Base-by-base conservation (phyloP, 2,113 vertebrate genomes). In the Callospermophilus lateralis region DNA sequence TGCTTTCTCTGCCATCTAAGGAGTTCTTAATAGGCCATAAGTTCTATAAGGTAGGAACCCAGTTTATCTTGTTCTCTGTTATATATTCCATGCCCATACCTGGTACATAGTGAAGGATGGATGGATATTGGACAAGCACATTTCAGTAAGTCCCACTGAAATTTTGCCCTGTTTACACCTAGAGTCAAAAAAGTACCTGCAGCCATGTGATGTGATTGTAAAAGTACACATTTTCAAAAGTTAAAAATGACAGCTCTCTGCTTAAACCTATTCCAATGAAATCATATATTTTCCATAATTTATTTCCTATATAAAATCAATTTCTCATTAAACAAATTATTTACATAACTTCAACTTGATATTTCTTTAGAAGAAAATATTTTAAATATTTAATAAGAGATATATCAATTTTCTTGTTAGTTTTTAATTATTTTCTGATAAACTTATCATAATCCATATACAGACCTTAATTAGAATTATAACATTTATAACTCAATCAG, bases 351-450 rank as follows among this genome's bases (percentile, higher is more conserved):
- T 89, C 26, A 79, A 83, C 48, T 73, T 73, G 28, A 3, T 86
- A 80, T 94, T 80, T 90, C 70, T 73, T 88, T 87, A 63, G 61
- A n/a, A 80, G 55, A 48, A 79, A 86, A 86, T 3, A n/a, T 51
- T 94, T 67, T 16, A 22, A 28, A 73, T 93, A 51, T 34, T 92
- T 92, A 92, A 22, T 86, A 78, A 53, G 15, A 86, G 9, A 89
- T 6, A 89, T 37, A 84, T 37, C 51, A 76, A 32, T 63, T 92
- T 86, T 95, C 39, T 96, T 34, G 45, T 67, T 87, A 77, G 37
- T 76, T 96, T 51, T 19, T 90, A 96, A 81, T 42, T 4, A 93
- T 84, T 90, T 94, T 84, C 76, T 58, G 30, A 74, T 11, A 96
- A 96, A 92, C 22, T 76, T 90, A 74, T 63, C 70, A 32, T 72